Percentiles rank a stretch among this genome's conserved stretches.
These are phyloP conservation scores for Petrosia ficiformis DNA, from an alignment of 37 sponge, comb jelly and placozoan species.

Conservation along the genomic window DNA sequence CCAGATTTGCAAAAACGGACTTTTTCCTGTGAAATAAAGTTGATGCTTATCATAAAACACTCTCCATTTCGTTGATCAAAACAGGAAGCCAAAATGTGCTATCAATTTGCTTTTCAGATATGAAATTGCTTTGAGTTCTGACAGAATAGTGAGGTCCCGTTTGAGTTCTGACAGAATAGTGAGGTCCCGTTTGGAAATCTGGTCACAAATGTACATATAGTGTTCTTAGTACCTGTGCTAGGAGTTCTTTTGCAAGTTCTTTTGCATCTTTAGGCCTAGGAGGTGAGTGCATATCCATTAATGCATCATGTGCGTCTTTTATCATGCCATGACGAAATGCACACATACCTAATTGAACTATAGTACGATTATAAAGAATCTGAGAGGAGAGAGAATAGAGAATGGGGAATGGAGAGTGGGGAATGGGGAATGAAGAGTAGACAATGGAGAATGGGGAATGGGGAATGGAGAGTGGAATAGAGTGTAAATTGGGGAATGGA, in stretches of 20 bases:
- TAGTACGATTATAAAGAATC: slow-evolving; percentile 93
- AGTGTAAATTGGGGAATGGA: background rate
- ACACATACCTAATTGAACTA: slow-evolving; percentile 99
- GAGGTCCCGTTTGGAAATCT: too few species aligned
- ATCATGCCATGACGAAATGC: slow-evolving; percentile 96
- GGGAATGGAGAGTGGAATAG: too few species aligned
- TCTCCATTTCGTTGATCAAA: too few species aligned
- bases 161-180: too few species aligned
- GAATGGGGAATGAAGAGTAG: background rate
- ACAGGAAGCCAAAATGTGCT: too few species aligned
- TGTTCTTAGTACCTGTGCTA: slow-evolving; percentile 80
- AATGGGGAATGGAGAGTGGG: background rate
- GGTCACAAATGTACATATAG: background rate
- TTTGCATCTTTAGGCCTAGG: slow-evolving; percentile 31
- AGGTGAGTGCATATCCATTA: slow-evolving; percentile 93
- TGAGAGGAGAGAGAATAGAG: slow-evolving; percentile 24
- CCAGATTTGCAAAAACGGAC: too few species aligned
- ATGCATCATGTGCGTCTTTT: slow-evolving; percentile 91
- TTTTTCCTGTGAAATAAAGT: too few species aligned
- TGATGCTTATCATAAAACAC: too few species aligned
- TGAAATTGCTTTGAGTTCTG: too few species aligned
- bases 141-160: too few species aligned
- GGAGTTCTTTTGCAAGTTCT: slow-evolving; percentile 81
- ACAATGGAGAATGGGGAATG: too few species aligned
- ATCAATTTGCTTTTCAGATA: too few species aligned